Percentiles rank a stretch among this genome's conserved stretches.
phyloP scores from a whole-genome alignment of 2,797 vertebrate species.

The Siniperca undulata region DNA sequence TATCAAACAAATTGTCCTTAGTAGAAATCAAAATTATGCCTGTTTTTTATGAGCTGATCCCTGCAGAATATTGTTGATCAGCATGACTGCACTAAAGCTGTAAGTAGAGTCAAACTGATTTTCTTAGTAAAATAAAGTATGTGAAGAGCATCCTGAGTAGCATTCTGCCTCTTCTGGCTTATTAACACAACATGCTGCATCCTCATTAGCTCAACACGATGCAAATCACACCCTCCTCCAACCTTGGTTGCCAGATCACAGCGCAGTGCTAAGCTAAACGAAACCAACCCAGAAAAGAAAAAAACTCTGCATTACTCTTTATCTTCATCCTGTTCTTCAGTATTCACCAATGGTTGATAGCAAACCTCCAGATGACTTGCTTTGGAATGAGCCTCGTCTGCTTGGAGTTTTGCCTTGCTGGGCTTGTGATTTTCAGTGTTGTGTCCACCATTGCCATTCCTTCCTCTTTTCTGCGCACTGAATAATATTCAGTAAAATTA shows the following conservation, averaged over 20 bases:
- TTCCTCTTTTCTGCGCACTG: not conserved
- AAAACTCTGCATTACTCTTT: conserved; percentile 7
- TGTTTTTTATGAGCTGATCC: conserved; percentile 14
- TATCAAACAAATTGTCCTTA: not conserved
- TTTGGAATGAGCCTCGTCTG: conserved; percentile 3
- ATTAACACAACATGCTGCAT: conserved; percentile 34
- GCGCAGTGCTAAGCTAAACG: conserved; percentile 3
- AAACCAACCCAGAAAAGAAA: conserved; percentile 12
- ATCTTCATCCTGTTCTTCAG: conserved; percentile 12
- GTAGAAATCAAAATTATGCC: conserved; percentile 4
- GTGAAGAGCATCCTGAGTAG: conserved; percentile 27
- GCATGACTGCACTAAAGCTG: conserved; percentile 10
- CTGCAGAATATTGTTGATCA: conserved; percentile 5
- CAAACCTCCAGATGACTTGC: conserved; percentile 10
- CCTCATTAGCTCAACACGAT: conserved; percentile 39
- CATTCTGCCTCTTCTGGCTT: conserved; percentile 24
- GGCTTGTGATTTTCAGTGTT: not conserved
- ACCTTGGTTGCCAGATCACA: conserved; percentile 24
- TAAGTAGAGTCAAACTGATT: conserved; percentile 5
- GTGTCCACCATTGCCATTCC: not conserved
- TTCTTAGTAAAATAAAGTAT: conserved; percentile 40
- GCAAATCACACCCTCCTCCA: conserved; percentile 41
- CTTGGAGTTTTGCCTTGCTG: conserved; percentile 4
- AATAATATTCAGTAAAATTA: not conserved
- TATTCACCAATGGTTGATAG: conserved; percentile 5